Evolutionary conservation across 2,888 invertebrate genomes (phyloP), one percentile per base, ranked within the genome.

Genomic region (Lutraria lutraria): DNA sequence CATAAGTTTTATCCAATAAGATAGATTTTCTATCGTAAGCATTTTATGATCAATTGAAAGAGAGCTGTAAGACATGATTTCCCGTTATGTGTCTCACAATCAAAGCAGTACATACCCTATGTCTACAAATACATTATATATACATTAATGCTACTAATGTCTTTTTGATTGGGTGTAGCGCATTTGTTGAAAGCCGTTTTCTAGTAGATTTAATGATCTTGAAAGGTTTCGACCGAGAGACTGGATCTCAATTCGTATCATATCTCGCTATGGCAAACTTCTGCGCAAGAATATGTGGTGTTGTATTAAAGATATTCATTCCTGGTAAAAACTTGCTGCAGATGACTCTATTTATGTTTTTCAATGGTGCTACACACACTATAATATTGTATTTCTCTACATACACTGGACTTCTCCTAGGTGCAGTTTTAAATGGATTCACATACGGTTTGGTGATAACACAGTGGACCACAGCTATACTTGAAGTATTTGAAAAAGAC

Each of bases 141-240:
- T 63, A 63, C n/a, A 21, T 63, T 21, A 19, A 63, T 63, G 10
- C 63, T n/a, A 25, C n/a, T n/a, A 63, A 4, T 16, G 2, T 63
- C 15, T 63, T 79, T 34, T n/a, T 88, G 2, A 21, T 82, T 54
- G 54, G n/a, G n/a, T n/a, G n/a, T n/a, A n/a, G 72, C 29, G 63
- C 25, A 15, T 31, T 88, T 16, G 43, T 72, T 16, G 88, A 88
- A 72, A 56, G 34, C 21, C 68, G 68, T 34, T 88, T 88, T 60
- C 56, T 88, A 72, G 88, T 88, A 19, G 88, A 88, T 79, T 31
- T 82, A 0, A 79, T 81, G 13, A 43, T 82, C 19, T n/a, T 88
- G 43, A 85, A 82, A 63, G 85, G 85, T 54, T 85, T 82, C 85
- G 85, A 76, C 13, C n/a, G 68, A 19, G 31, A 81, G 13, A 82